phyloP scores from a whole-genome alignment of 2,113 vertebrate genomes.

The Cebidichthys violaceus region DNA sequence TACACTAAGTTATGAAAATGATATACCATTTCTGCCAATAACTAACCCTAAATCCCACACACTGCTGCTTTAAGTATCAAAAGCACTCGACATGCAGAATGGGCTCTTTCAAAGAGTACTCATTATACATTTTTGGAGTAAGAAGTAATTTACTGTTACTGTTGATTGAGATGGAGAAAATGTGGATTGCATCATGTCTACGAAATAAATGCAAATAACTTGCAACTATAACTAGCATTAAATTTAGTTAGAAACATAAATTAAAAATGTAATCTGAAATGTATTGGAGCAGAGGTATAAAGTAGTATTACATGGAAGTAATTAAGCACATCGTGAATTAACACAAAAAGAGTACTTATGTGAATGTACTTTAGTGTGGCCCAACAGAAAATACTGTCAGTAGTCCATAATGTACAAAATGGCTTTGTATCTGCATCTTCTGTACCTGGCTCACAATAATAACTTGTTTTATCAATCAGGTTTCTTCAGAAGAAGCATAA shows the following conservation, averaged over 20 bases:
- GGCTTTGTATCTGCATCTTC: background rate
- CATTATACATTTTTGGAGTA: background rate
- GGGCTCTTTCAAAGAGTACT: background rate
- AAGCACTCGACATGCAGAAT: background rate
- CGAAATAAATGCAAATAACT: background rate
- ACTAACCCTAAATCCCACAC: background rate
- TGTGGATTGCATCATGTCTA: background rate
- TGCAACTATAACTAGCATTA: background rate
- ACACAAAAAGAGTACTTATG: background rate
- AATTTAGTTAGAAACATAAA: background rate
- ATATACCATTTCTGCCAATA: too few relatives aligned
- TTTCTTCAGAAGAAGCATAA: conserved; percentile 98
- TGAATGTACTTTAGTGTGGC: background rate
- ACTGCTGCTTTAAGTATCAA: background rate
- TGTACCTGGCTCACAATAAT: background rate
- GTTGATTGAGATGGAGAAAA: background rate
- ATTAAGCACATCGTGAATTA: background rate
- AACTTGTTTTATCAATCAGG: conserved; percentile 78
- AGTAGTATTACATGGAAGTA: background rate
- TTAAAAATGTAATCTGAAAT: background rate
- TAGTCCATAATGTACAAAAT: background rate
- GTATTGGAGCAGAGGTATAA: background rate
- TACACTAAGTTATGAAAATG: too few relatives aligned
- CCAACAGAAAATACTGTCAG: background rate
- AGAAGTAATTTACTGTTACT: background rate